Evolutionary conservation across 37 sponge, comb jelly and placozoan species (phyloP).

Genomic region (Amphimedon queenslandica): DNA sequence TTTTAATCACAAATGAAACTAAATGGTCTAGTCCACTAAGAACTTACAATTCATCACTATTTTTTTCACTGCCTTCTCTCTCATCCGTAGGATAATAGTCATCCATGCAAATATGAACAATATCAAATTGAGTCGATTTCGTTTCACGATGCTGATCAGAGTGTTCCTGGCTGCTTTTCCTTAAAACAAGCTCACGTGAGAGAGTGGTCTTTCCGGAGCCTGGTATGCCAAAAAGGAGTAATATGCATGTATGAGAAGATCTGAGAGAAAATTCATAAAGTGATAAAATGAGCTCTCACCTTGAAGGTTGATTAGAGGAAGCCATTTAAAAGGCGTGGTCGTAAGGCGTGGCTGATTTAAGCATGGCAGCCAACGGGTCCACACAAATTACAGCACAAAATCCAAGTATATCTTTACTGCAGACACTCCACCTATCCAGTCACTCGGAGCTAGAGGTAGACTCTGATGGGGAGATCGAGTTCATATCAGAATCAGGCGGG

Average conservation of each 20-base stretch:
- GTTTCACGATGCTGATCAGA: neutral
- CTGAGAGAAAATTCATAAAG: too few relatives aligned
- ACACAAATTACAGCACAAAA: too few relatives aligned
- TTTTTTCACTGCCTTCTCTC: too few relatives aligned
- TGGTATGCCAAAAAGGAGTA: constrained; percentile 68
- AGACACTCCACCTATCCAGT: neutral
- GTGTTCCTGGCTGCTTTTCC: neutral
- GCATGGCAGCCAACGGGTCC: too few relatives aligned
- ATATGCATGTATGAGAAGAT: constrained; percentile 20
- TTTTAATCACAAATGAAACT: too few relatives aligned
- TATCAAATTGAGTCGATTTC: neutral
- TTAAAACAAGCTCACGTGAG: neutral
- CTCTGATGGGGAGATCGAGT: neutral
- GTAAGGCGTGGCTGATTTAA: neutral
- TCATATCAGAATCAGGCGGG: neutral
- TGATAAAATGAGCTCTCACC: too few relatives aligned
- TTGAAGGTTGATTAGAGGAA: too few relatives aligned
- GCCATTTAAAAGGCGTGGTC: neutral
- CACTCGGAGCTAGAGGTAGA: neutral
- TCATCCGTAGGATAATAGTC: constrained; percentile 62
- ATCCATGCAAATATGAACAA: constrained; percentile 50
- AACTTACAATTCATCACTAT: too few relatives aligned
- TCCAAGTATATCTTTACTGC: neutral
- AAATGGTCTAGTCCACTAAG: too few relatives aligned
- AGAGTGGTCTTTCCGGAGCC: constrained; percentile 64